These are phyloP conservation scores for Labrus mixtus DNA, from an alignment of 2,113 vertebrate genomes.

Conservation along the genomic window DNA sequence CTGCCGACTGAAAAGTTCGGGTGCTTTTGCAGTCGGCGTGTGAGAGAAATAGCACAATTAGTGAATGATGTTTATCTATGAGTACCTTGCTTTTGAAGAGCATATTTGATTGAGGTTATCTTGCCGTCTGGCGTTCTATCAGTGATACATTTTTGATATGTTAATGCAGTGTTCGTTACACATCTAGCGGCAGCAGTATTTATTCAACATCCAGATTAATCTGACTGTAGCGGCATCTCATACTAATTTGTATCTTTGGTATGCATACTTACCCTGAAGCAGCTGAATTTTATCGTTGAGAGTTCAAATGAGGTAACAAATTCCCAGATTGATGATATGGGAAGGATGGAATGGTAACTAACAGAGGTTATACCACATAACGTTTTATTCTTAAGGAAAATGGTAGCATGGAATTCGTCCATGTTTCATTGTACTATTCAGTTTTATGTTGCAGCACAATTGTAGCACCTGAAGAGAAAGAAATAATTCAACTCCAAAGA, in stretches of 20 bases:
- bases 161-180: conserved; percentile 45
- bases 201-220: conserved; percentile 35
- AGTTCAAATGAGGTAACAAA: neutral
- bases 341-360: neutral
- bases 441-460: conserved; percentile 51
- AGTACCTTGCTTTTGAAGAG: conserved; percentile 46
- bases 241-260: conserved; percentile 46
- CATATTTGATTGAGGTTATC: conserved; percentile 41
- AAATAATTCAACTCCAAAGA: conserved; percentile 42
- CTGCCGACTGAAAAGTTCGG: conserved; percentile 45
- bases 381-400: neutral
- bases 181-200: conserved; percentile 44
- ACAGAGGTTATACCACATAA: neutral
- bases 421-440: conserved; percentile 21
- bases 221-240: conserved; percentile 39
- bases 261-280: conserved; percentile 17
- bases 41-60: conserved; percentile 70
- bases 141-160: conserved; percentile 42
- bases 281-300: conserved; percentile 10
- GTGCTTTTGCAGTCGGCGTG: conserved; percentile 46
- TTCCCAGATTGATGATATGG: neutral
- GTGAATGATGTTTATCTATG: conserved; percentile 34
- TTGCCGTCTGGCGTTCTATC: conserved; percentile 33
- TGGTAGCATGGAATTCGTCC: conserved; percentile 1
- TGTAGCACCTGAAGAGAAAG: conserved; percentile 49